phyloP scores from a whole-genome alignment of 2,888 invertebrate species.

The Metallyticus violacea region DNA sequence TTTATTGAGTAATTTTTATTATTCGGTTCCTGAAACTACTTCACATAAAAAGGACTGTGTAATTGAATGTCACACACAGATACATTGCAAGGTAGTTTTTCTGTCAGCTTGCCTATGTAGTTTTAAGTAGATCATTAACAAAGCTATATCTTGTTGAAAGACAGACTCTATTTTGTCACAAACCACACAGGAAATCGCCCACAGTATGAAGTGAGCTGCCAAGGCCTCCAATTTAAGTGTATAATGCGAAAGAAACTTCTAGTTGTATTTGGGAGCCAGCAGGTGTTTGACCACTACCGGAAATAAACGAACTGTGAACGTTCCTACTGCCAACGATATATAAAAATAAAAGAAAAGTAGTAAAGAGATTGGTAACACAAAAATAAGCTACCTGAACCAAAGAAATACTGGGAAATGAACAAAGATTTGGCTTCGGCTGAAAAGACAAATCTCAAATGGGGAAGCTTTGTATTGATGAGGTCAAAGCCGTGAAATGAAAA shows the following conservation, averaged over 20 bases:
- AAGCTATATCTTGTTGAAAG: no score
- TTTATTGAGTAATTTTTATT: no score
- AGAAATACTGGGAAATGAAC: conserved; percentile 24
- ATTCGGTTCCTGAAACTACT: no score
- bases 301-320: background rate
- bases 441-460: conserved; percentile 24
- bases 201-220: background rate
- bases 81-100: no score
- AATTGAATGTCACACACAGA: no score
- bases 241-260: background rate
- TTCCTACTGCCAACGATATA: background rate
- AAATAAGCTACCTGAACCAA: background rate
- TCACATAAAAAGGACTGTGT: no score
- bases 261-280: background rate
- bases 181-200: background rate
- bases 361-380: background rate
- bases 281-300: conserved; percentile 12
- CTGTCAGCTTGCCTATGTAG: no score
- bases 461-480: background rate
- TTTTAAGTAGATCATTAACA: no score
- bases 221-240: background rate
- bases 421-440: conserved; percentile 9
- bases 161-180: no score
- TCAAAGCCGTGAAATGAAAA: conserved; percentile 28
- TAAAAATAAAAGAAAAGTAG: background rate